phyloP scores from a whole-genome alignment of 1,140 invertebrate species.

The Dendrolimus punctatus region DNA sequence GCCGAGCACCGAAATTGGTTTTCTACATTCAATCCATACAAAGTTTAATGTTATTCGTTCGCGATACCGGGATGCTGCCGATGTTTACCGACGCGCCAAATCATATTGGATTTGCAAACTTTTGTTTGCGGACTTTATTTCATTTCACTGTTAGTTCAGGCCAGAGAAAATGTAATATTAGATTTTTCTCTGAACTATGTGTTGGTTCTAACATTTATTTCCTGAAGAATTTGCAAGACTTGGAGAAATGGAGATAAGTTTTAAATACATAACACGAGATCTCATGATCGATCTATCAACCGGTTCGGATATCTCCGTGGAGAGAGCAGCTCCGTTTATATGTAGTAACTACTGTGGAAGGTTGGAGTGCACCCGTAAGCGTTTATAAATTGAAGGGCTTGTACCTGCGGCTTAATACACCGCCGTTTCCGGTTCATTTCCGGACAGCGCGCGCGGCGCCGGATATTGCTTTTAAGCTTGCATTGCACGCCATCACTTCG shows the following conservation, averaged over 20 bases:
- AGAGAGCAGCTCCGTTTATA: conserved; percentile 26
- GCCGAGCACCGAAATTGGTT: conserved; percentile 72
- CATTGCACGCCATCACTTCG: conserved; percentile 55
- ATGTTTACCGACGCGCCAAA: conserved; percentile 72
- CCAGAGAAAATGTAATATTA: conserved; percentile 61
- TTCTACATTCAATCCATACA: conserved; percentile 73
- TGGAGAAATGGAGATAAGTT: conserved; percentile 13
- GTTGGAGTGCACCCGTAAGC: conserved; percentile 52
- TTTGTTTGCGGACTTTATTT: conserved; percentile 72
- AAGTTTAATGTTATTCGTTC: conserved; percentile 73
- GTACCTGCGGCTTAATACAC: conserved; percentile 72
- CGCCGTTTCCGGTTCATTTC: conserved; percentile 73
- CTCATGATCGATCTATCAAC: conserved; percentile 40
- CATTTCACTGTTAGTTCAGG: conserved; percentile 68
- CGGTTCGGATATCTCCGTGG: conserved; percentile 41
- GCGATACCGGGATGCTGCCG: conserved; percentile 69
- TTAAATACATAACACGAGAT: no score
- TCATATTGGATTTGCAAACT: conserved; percentile 72
- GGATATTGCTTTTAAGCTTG: conserved; percentile 74
- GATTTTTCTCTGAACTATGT: conserved; percentile 39
- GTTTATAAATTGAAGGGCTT: conserved; percentile 71
- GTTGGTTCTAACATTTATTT: conserved; percentile 27
- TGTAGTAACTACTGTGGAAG: conserved; percentile 26
- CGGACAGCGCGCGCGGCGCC: conserved; percentile 62
- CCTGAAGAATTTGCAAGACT: conserved; percentile 12